Evolutionary conservation across 2,888 invertebrate genomes (phyloP).

Genomic region (Lutraria lutraria): DNA sequence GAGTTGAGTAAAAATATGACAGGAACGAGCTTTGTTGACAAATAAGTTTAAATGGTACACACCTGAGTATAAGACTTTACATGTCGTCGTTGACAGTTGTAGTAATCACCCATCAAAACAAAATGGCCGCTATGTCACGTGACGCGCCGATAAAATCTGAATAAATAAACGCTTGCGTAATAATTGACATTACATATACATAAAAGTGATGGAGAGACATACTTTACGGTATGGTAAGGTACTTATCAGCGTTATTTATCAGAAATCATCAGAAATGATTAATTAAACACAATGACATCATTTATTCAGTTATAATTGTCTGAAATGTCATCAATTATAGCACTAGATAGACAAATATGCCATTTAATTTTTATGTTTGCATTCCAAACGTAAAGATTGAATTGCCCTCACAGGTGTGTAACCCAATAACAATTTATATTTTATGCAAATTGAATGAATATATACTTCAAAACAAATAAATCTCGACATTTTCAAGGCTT

Average conservation of each 20-base stretch:
- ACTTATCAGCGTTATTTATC: slow-evolving; percentile 13
- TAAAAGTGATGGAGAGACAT: slow-evolving; percentile 9
- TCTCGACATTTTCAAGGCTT: not conserved
- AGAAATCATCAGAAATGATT: slow-evolving; percentile 23
- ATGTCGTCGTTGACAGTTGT: slow-evolving; percentile 53
- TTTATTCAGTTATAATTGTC: slow-evolving; percentile 23
- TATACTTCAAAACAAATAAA: not conserved
- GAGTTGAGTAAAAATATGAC: slow-evolving; percentile 56
- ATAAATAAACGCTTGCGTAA: slow-evolving; percentile 50
- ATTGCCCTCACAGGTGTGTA: slow-evolving; percentile 13
- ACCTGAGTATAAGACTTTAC: slow-evolving; percentile 54
- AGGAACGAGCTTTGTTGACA: slow-evolving; percentile 61
- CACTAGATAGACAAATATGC: not conserved
- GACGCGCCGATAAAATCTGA: slow-evolving; percentile 56
- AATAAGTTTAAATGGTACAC: slow-evolving; percentile 60
- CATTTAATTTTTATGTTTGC: slow-evolving; percentile 23
- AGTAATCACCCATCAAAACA: slow-evolving; percentile 64
- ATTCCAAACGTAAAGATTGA: slow-evolving; percentile 7
- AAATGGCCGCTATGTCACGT: slow-evolving; percentile 54
- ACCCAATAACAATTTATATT: slow-evolving; percentile 18
- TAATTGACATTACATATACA: slow-evolving; percentile 26
- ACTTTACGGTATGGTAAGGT: not conserved
- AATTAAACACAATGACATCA: slow-evolving; percentile 27
- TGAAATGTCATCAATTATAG: slow-evolving; percentile 10
- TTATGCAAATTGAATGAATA: slow-evolving; percentile 4